Base-by-base conservation (phyloP, 2,113 vertebrate genomes). In the Cochlearius cochlearius region DNA sequence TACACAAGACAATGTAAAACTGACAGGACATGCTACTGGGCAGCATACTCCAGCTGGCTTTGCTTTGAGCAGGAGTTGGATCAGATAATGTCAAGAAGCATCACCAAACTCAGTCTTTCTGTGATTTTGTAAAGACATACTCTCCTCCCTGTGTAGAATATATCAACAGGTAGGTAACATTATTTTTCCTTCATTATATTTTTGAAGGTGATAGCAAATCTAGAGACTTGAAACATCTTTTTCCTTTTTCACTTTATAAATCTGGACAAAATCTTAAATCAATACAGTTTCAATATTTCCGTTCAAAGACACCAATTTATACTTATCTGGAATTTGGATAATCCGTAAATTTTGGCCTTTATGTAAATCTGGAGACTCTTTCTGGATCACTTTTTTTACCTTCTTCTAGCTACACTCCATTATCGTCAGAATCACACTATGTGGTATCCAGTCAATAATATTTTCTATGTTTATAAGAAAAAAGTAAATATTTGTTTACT, bases 1-100 rank as follows among this genome's bases (percentile, higher is more conserved):
- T 43, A 38, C 17, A 27, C 7, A 29, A 23, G 22, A 66, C 41
- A 43, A 43, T 2, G 2, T 4, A 85, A 20, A 60, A 78, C 12
- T n/a, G 12, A 47, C 4, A 60, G 55, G 17, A n/a, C 10, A 52
- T 0, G 0, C 3, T 56, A 19, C 1, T 43, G 30, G 45, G 11
- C 12, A 85, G 50, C 11, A n/a, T 17, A 2, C 1, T 78, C 1
- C 20, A 72, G 12, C 4, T 13, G 9, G 11, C 3, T 26, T 12
- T 74, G 34, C 20, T 76, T 87, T 76, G 49, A 84, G 19, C 16
- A 80, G 41, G 2, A 1, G 7, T 43, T 71, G 66, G 27, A 79
- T 8, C 3, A 74, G 18, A 21, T 17, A 21, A 49, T 15, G 25
- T 23, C 58, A 83, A 62, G 43, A 81, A 1, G 6, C 52, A 15